Percentiles rank a stretch among this genome's conserved stretches.
These are phyloP conservation scores for Odontophorus gujanensis DNA, from an alignment of 2,113 vertebrate genomes.

Conservation along the genomic window DNA sequence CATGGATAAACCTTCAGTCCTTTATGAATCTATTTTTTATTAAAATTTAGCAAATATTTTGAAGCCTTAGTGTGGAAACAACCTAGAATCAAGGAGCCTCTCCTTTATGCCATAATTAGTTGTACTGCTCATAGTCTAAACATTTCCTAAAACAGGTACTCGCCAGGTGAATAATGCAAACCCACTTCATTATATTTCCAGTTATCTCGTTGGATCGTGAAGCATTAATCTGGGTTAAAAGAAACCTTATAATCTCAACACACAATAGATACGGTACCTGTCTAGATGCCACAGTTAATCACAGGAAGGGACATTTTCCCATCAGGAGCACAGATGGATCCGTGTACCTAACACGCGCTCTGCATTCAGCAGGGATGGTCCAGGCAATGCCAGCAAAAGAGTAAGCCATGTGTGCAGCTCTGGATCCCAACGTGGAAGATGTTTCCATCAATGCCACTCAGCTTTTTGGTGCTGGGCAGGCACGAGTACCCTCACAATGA, in stretches of 20 bases:
- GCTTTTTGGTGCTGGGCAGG: neutral
- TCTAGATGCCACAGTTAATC: neutral
- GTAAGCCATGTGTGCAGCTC: neutral
- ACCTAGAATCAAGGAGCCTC: neutral
- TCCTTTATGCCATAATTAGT: neutral
- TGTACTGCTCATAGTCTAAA: neutral
- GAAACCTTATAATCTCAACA: neutral
- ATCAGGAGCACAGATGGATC: neutral
- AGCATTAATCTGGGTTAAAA: neutral
- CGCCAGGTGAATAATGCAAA: neutral
- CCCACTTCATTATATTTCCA: neutral
- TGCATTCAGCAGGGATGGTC: neutral
- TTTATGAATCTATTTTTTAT: neutral
- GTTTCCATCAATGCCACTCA: neutral
- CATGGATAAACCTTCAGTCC: neutral
- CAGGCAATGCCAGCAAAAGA: neutral
- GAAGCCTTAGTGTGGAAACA: neutral
- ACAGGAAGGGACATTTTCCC: neutral
- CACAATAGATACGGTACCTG: rapidly evolving
- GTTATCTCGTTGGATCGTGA: neutral
- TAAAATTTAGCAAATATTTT: conserved; percentile 9
- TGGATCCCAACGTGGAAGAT: neutral
- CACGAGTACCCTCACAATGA: neutral
- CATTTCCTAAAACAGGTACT: neutral
- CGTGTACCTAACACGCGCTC: rapidly evolving